These are phyloP conservation scores for Podiceps cristatus DNA, from an alignment of 2,113 vertebrate species.

Conservation along the genomic window DNA sequence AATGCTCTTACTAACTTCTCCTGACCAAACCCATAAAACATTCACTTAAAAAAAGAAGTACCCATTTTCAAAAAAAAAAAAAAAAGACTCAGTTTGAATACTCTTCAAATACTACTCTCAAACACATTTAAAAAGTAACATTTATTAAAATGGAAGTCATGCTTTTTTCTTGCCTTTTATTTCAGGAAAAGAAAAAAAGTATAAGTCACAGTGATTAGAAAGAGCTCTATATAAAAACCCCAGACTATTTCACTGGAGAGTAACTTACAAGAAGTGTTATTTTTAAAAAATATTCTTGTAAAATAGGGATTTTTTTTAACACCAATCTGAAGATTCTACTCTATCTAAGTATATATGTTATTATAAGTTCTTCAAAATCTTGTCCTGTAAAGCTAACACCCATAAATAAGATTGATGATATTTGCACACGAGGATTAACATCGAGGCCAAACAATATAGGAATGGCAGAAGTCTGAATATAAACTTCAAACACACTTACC, in stretches of 20 bases:
- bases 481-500: slow-evolving; percentile 3
- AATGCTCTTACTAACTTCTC: neutral
- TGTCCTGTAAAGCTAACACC: neutral
- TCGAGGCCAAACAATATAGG: fast-evolving
- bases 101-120: neutral
- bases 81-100: neutral
- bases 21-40: neutral
- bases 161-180: neutral
- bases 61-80: neutral
- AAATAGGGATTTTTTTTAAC: neutral
- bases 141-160: neutral
- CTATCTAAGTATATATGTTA: neutral
- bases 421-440: neutral
- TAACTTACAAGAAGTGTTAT: neutral
- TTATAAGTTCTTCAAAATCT: neutral
- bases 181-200: neutral
- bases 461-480: neutral
- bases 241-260: neutral
- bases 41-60: neutral
- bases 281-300: neutral
- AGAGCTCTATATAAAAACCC: neutral
- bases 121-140: neutral
- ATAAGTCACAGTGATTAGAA: neutral
- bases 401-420: neutral
- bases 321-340: neutral